A percentile compares a stretch with the other conserved stretches of the same genome.
phyloP scores from a whole-genome alignment of 2,113 vertebrate species.

The Onychostoma macrolepis region DNA sequence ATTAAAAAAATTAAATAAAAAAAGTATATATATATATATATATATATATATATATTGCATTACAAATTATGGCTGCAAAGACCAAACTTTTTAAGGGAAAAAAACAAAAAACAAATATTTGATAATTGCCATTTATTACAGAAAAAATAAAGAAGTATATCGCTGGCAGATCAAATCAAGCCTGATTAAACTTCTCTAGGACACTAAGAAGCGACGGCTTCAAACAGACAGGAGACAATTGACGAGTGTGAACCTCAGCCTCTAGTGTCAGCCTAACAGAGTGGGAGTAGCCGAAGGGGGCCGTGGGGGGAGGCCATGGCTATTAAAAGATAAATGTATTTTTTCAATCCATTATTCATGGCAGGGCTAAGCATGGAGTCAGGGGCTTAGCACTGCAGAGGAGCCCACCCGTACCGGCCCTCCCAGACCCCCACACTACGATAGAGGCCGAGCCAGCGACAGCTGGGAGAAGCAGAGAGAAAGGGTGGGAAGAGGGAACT shows the following conservation, averaged over 20 bases:
- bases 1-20: no score
- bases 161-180: conserved; percentile 75
- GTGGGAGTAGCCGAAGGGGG: conserved; percentile 70
- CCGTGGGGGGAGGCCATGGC: conserved; percentile 68
- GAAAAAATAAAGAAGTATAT: conserved; percentile 58
- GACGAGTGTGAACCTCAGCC: conserved; percentile 65
- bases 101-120: conserved; percentile 8
- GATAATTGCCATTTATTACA: conserved; percentile 9
- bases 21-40: no score
- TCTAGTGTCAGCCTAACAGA: conserved; percentile 67
- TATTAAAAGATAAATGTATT: conserved; percentile 86
- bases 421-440: conserved; percentile 67
- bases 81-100: background rate
- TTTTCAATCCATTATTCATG: conserved; percentile 82
- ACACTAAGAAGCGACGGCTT: conserved; percentile 79
- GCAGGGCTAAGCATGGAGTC: conserved; percentile 68
- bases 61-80: background rate
- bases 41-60: background rate
- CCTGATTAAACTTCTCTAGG: conserved; percentile 81
- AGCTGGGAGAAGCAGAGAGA: conserved; percentile 64
- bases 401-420: conserved; percentile 69
- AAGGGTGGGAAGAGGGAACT: conserved; percentile 48
- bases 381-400: conserved; percentile 78
- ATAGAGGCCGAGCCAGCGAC: conserved; percentile 59
- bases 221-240: conserved; percentile 78